Evolutionary conservation across 2,888 invertebrate genomes (phyloP).

Genomic region (Drosophila seclusa): DNA sequence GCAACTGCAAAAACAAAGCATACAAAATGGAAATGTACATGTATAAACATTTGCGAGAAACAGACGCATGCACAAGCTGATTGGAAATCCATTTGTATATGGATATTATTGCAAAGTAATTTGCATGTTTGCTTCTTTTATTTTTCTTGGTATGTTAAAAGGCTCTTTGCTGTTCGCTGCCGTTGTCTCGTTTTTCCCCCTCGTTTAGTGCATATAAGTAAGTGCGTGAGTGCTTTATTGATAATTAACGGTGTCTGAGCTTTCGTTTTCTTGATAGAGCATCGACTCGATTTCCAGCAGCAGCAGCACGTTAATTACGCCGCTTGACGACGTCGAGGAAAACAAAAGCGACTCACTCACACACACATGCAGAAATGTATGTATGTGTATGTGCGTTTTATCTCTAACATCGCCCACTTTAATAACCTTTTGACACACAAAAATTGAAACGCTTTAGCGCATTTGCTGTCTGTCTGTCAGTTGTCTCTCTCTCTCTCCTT

Average conservation of each 20-base stretch:
- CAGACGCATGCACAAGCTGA: conserved; percentile 35
- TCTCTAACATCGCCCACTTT: conserved; percentile 64
- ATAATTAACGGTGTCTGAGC: conserved; percentile 66
- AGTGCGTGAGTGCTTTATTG: conserved; percentile 55
- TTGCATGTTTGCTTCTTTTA: conserved; percentile 35
- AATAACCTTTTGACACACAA: conserved; percentile 77
- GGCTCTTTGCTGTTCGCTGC: conserved; percentile 7
- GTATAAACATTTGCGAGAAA: conserved; percentile 48
- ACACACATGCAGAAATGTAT: conserved; percentile 7
- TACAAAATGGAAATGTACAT: conserved; percentile 36
- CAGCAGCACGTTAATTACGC: conserved; percentile 42
- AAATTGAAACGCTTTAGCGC: conserved; percentile 72
- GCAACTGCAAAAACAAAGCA: conserved; percentile 42
- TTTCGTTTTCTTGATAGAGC: conserved; percentile 65
- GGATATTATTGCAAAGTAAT: conserved; percentile 63
- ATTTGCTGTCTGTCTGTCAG: conserved; percentile 43
- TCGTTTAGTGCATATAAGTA: conserved; percentile 23
- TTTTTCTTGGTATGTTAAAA: conserved; percentile 27
- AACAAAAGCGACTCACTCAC: conserved; percentile 47
- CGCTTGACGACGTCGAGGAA: conserved; percentile 36
- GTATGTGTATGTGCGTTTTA: conserved; percentile 24
- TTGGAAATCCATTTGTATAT: conserved; percentile 64
- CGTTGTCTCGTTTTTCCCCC: conserved; percentile 8
- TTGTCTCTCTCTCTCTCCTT: background rate
- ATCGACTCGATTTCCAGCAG: conserved; percentile 40